Evolutionary conservation across 2,888 invertebrate genomes (phyloP).

Genomic region (Copidosoma aretas): DNA sequence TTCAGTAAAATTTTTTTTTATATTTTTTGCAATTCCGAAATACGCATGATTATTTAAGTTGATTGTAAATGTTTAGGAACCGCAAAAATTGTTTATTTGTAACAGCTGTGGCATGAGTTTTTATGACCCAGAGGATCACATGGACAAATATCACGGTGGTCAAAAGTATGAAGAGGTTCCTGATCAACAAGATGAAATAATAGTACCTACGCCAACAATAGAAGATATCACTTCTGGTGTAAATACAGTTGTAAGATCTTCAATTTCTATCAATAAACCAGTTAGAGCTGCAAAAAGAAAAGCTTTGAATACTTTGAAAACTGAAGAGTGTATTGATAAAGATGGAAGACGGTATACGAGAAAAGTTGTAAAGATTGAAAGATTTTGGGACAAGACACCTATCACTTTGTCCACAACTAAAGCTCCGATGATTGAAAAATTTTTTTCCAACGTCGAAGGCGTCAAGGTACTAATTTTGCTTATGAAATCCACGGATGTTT

Average conservation of each 20-base stretch:
- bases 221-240: conserved; percentile 20
- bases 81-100: conserved; percentile 68
- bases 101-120: conserved; percentile 72
- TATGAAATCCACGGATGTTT: not conserved
- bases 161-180: conserved; percentile 62
- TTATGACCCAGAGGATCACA: conserved; percentile 71
- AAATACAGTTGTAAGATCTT: conserved; percentile 19
- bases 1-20: not conserved
- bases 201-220: conserved; percentile 23
- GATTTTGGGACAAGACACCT: conserved; percentile 64
- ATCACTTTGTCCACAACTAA: conserved; percentile 48
- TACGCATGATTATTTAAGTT: too few species aligned
- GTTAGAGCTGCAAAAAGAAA: conserved; percentile 28
- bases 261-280: not conserved
- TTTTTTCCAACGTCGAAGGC: conserved; percentile 60
- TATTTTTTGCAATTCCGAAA: not conserved
- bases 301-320: conserved; percentile 62
- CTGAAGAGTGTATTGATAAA: conserved; percentile 65
- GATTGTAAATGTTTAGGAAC: conserved; percentile 39
- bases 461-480: conserved; percentile 50
- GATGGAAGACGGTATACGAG: conserved; percentile 64
- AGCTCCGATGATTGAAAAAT: conserved; percentile 60
- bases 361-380: conserved; percentile 68
- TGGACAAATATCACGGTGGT: conserved; percentile 71
- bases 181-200: conserved; percentile 46